phyloP scores from a whole-genome alignment of 2,113 vertebrate genomes.

The Camelus bactrianus region DNA sequence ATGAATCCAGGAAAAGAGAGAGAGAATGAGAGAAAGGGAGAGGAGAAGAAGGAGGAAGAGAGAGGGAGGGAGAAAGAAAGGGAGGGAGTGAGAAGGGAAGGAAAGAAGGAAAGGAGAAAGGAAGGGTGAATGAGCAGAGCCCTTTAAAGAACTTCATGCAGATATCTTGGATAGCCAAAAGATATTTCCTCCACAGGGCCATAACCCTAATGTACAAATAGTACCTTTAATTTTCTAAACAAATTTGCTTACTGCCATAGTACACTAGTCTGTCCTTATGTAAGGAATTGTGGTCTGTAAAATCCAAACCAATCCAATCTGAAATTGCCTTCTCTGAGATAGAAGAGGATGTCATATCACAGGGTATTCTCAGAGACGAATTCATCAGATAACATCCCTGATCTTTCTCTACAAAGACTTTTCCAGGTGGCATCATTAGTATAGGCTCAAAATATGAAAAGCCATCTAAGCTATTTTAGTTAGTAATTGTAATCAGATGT shows the following conservation, averaged over 20 bases:
- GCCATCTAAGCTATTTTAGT: neutral
- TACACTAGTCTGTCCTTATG: neutral
- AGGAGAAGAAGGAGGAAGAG: too few relatives aligned
- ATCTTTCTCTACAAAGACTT: slow-evolving; percentile 20
- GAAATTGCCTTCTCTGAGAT: neutral
- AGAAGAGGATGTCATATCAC: neutral
- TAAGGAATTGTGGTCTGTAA: neutral
- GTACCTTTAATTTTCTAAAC: slow-evolving; percentile 23
- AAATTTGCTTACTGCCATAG: neutral
- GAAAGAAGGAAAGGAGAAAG: neutral
- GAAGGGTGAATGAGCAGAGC: neutral
- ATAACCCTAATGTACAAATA: neutral
- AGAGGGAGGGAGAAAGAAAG: fast-evolving
- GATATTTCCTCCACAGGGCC: neutral
- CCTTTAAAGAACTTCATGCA: neutral
- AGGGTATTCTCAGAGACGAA: neutral
- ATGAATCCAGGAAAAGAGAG: neutral
- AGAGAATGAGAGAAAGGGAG: neutral
- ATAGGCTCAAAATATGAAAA: slow-evolving; percentile 7
- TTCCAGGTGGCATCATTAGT: neutral
- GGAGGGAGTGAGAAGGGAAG: too few relatives aligned
- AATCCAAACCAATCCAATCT: neutral
- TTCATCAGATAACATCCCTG: neutral
- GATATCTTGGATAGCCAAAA: neutral
- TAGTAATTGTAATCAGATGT: neutral